These are phyloP conservation scores for Trisateles emortualis DNA, from an alignment of 2,888 invertebrate species.

Conservation along the genomic window DNA sequence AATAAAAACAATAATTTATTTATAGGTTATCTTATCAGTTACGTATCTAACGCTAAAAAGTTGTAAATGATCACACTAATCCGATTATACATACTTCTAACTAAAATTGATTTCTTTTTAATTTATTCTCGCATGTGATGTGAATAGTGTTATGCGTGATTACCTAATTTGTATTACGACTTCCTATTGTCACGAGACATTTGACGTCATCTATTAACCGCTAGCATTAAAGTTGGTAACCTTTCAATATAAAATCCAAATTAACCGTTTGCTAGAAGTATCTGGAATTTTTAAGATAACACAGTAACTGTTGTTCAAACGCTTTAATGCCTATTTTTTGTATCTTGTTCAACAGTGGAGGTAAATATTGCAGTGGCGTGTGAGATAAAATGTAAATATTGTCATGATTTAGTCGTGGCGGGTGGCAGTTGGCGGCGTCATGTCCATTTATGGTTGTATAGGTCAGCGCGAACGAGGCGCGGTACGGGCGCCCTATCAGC, in stretches of 20 bases:
- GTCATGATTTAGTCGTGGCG: constrained; percentile 70
- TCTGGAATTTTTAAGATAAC: constrained; percentile 21
- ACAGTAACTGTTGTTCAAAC: constrained; percentile 36
- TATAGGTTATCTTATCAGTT: constrained; percentile 15
- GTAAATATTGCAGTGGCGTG: constrained; percentile 59
- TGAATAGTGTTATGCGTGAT: constrained; percentile 22
- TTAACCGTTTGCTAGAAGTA: constrained; percentile 30
- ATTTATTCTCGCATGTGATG: constrained; percentile 6
- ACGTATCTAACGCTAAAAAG: constrained; percentile 12
- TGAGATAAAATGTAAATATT: constrained; percentile 71
- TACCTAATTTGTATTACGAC: constrained; percentile 30
- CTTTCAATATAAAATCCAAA: constrained; percentile 18
- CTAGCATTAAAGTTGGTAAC: constrained; percentile 22
- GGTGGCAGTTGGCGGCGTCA: constrained; percentile 66
- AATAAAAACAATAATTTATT: constrained; percentile 1
- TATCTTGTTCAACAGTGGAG: constrained; percentile 40
- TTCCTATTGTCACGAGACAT: constrained; percentile 22
- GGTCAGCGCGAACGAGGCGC: constrained; percentile 62
- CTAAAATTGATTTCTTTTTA: not conserved
- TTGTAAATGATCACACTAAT: not conserved
- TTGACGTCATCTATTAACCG: constrained; percentile 38
- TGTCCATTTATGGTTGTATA: constrained; percentile 73
- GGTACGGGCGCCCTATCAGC: constrained; percentile 54
- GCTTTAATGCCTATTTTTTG: constrained; percentile 24
- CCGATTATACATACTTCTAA: constrained; percentile 10